Evolutionary conservation across 2,888 invertebrate genomes (phyloP).

Genomic region (Ptychoptera albimana): DNA sequence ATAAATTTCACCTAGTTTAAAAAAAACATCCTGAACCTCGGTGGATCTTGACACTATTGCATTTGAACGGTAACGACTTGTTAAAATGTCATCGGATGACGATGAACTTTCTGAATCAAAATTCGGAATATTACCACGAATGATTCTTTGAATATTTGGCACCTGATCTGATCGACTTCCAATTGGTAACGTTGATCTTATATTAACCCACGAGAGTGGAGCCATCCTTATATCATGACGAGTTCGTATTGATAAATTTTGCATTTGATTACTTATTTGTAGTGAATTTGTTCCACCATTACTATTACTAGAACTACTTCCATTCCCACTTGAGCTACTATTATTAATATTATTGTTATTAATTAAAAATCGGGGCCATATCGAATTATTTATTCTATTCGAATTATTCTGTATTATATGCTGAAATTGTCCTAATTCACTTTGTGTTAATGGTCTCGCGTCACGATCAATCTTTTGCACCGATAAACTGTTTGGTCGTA

Average conservation of each 20-base stretch:
- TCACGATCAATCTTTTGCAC: slow-evolving; percentile 41
- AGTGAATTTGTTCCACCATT: background rate
- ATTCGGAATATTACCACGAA: background rate
- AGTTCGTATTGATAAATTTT: slow-evolving; percentile 6
- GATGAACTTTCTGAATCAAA: too few relatives aligned
- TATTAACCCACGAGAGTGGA: background rate
- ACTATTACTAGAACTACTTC: slow-evolving; percentile 1
- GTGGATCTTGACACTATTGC: background rate
- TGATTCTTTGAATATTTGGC: slow-evolving; percentile 1
- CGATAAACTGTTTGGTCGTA: slow-evolving; percentile 24
- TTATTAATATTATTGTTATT: background rate
- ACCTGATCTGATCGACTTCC: slow-evolving; percentile 1
- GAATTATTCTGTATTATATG: slow-evolving; percentile 8
- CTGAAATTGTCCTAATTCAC: slow-evolving; percentile 34
- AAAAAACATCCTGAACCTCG: background rate
- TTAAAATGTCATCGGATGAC: too few relatives aligned
- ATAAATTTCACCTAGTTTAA: slow-evolving; percentile 2
- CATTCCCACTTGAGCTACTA: background rate
- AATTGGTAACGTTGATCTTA: background rate
- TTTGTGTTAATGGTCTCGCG: slow-evolving; percentile 35
- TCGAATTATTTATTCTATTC: slow-evolving; percentile 1
- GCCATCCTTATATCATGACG: slow-evolving; percentile 3
- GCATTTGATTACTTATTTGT: slow-evolving; percentile 6
- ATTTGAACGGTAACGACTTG: too few relatives aligned
- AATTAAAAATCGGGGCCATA: slow-evolving; percentile 1